Percentiles rank a stretch among this genome's conserved stretches.
phyloP scores from a whole-genome alignment of 2,797 vertebrate genomes.

The Rhinichthys osculus region DNA sequence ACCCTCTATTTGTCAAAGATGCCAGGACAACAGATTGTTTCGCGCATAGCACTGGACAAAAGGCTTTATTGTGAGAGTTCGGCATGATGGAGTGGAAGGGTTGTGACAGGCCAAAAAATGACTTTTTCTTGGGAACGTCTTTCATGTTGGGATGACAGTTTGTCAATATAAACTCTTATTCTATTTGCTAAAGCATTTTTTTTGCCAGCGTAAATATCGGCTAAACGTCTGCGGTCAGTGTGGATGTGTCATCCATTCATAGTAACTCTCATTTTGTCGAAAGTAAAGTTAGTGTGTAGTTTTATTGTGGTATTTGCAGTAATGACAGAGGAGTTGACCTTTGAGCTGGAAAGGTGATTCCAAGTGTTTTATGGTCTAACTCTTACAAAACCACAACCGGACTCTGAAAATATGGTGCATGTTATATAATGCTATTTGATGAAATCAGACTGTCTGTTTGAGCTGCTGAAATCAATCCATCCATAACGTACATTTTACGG shows the following conservation, averaged over 20 bases:
- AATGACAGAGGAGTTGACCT: conserved; percentile 35
- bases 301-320: conserved; percentile 23
- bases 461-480: conserved; percentile 10
- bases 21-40: conserved; percentile 27
- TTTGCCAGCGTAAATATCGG: conserved; percentile 43
- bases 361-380: neutral
- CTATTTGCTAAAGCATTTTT: conserved; percentile 45
- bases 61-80: conserved; percentile 34
- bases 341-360: conserved; percentile 27
- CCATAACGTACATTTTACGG: neutral
- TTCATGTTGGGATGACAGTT: conserved; percentile 43
- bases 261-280: conserved; percentile 33
- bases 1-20: conserved; percentile 28
- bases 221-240: conserved; percentile 25
- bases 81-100: conserved; percentile 31
- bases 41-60: conserved; percentile 17
- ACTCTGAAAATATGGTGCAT: neutral
- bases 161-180: conserved; percentile 48
- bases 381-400: neutral
- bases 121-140: conserved; percentile 28
- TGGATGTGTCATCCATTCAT: conserved; percentile 21
- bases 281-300: conserved; percentile 18
- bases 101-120: conserved; percentile 29
- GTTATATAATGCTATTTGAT: neutral
- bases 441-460: neutral